Evolutionary conservation across 2,113 vertebrate genomes (phyloP), one percentile per base, ranked within the genome.

Genomic region (Ancistrus triradiatus): DNA sequence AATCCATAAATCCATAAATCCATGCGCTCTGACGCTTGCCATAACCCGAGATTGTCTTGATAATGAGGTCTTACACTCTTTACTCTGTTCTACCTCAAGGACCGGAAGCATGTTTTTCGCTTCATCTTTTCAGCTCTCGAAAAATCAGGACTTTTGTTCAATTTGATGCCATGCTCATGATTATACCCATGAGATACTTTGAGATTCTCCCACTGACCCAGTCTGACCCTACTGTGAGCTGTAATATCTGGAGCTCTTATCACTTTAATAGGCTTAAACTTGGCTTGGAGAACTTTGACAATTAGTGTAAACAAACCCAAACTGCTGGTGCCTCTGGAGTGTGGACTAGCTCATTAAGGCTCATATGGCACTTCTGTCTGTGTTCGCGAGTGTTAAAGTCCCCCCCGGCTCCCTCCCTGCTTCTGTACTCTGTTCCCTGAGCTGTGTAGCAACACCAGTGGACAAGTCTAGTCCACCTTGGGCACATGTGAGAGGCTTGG

Each of bases 401-500:
- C 52, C 63, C 25, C 50, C 33, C 33, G 60, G 46, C n/a, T n/a
- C 60, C 57, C 63, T 68, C 64, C 65, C 63, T 27, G 47, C 43
- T 33, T 43, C n/a, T 37, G 19, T 56, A 53, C 71, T 77, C 79
- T 81, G 73, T 78, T 86, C 83, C 82, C 80, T 70, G 63, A 78
- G 78, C 80, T 81, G 74, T 65, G 53, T 68, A 49, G 60, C 74
- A 52, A 50, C 59, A 80, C 74, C 73, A 78, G 81, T 55, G 74
- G 72, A 83, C 74, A 55, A 74, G 84, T 85, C 78, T 74, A 86
- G 85, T 88, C 88, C 86, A 91, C 91, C 92, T 92, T 91, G 88
- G 86, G 86, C 89, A 89, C 86, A 90, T 90, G 90, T 91, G 91
- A 89, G 88, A 92, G 89, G 89, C 89, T 90, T 88, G 84, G 91